A percentile compares a stretch with the other conserved stretches of the same genome.
Evolutionary conservation across 2,113 vertebrate species (phyloP).

Genomic region (Notechis scutatus): DNA sequence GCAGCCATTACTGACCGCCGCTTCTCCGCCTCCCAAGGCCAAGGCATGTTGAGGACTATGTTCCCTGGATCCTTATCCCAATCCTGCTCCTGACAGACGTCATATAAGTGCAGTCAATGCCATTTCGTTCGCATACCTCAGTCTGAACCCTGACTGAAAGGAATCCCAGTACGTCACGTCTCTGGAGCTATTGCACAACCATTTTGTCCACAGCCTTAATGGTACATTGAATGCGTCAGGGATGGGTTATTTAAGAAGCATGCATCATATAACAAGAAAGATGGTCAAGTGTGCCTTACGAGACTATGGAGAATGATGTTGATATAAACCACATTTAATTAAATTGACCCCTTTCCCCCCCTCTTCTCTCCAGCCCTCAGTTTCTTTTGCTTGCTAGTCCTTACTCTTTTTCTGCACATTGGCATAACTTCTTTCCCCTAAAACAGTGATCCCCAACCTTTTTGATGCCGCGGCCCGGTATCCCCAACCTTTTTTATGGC

Average conservation of each 20-base stretch:
- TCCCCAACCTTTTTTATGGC: too few species aligned
- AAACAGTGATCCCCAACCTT: too few species aligned
- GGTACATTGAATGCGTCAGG: not conserved
- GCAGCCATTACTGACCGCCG: too few species aligned
- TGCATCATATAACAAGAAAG: not conserved
- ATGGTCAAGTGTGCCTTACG: not conserved
- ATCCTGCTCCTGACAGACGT: not conserved
- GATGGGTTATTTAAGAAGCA: not conserved
- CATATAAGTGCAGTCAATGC: not conserved
- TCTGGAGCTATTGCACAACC: not conserved
- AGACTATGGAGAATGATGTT: not conserved
- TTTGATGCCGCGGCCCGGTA: too few species aligned
- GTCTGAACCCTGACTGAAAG: not conserved
- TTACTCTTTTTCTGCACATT: not conserved
- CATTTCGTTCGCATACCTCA: not conserved
- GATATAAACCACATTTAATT: not conserved
- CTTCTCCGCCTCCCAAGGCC: too few species aligned
- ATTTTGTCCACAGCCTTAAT: not conserved
- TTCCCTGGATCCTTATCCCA: not conserved
- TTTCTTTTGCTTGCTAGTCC: not conserved
- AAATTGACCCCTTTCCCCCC: not conserved
- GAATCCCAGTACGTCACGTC: not conserved
- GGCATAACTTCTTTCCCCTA: not conserved
- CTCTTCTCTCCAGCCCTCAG: not conserved
- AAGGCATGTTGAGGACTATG: not conserved